Percentiles rank a stretch among this genome's conserved stretches.
These are phyloP conservation scores for Megalops atlanticus DNA, from an alignment of 2,113 vertebrate species.

Conservation along the genomic window DNA sequence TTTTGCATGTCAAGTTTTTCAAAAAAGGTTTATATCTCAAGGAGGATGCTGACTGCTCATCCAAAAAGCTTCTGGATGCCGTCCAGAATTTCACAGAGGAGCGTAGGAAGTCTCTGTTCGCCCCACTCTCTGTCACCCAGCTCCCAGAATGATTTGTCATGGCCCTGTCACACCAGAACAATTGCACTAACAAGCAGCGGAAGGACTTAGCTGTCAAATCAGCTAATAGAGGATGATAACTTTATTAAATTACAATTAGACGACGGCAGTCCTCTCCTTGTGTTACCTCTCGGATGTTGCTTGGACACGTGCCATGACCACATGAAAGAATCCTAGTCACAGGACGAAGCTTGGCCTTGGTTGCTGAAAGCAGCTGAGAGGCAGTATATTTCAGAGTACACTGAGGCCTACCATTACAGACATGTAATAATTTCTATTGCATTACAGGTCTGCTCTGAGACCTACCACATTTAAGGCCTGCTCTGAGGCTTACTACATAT, in stretches of 20 bases:
- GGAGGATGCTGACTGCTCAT: neutral
- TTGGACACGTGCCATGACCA: constrained; percentile 1
- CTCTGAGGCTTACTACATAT: neutral
- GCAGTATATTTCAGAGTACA: too few relatives aligned
- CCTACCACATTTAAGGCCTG: neutral
- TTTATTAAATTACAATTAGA: constrained; percentile 18
- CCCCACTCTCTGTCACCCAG: neutral
- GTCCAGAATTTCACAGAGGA: constrained; percentile 7
- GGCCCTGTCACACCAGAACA: constrained; percentile 11
- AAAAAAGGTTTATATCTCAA: neutral
- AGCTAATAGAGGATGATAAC: constrained; percentile 8
- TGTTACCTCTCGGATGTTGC: neutral
- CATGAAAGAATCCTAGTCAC: constrained; percentile 5
- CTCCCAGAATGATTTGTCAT: constrained; percentile 15
- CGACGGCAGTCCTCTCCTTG: constrained; percentile 9
- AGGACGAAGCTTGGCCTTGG: neutral
- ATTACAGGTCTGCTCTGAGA: neutral
- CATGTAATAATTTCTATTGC: too few relatives aligned
- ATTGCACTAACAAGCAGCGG: constrained; percentile 26
- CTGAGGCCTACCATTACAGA: too few relatives aligned
- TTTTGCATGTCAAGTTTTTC: neutral
- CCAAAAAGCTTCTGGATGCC: neutral
- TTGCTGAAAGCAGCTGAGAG: constrained; percentile 7
- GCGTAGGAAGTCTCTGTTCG: constrained; percentile 16
- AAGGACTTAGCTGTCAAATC: neutral